Percentiles rank a stretch among this genome's conserved stretches.
Evolutionary conservation across 2,888 invertebrate genomes (phyloP).

Genomic region (Polylopha cassiicola): DNA sequence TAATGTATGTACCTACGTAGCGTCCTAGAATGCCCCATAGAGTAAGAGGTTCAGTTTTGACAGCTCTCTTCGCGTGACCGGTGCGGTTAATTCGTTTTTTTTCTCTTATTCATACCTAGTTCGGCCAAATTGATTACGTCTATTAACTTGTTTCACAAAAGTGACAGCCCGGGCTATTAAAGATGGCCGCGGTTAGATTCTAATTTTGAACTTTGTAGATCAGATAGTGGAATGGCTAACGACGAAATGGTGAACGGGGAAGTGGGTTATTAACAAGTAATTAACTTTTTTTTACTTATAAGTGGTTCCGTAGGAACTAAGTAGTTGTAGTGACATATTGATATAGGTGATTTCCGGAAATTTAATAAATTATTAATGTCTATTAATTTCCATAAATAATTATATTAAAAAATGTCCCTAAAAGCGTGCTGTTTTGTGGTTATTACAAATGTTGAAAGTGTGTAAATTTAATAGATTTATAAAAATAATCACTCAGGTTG

Average conservation of each 20-base stretch:
- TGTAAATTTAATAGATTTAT: too few relatives aligned
- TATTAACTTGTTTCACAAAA: slow-evolving; percentile 55
- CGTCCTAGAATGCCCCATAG: slow-evolving; percentile 28
- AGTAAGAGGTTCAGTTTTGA: slow-evolving; percentile 49
- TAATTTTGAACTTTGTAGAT: slow-evolving; percentile 25
- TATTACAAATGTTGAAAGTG: too few relatives aligned
- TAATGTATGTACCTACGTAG: too few relatives aligned
- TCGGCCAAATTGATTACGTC: slow-evolving; percentile 58
- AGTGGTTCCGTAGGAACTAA: slow-evolving; percentile 20
- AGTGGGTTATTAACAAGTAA: slow-evolving; percentile 21
- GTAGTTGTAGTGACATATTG: slow-evolving; percentile 14
- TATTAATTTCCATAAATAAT: too few relatives aligned
- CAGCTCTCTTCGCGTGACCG: slow-evolving; percentile 57
- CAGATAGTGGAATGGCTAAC: slow-evolving; percentile 23
- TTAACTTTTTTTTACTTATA: slow-evolving; percentile 23
- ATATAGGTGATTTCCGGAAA: too few relatives aligned
- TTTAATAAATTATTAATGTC: too few relatives aligned
- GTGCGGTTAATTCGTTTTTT: slow-evolving; percentile 48
- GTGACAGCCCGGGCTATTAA: slow-evolving; percentile 53
- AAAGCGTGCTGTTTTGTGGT: too few relatives aligned
- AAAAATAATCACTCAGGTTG: too few relatives aligned
- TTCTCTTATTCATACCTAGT: slow-evolving; percentile 39
- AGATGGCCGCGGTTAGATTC: slow-evolving; percentile 34
- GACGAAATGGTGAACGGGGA: slow-evolving; percentile 12
- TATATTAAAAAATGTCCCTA: too few relatives aligned